Conservation (phyloP, 2,888 invertebrate species). For the Cylindroiulus punctatus region DNA sequence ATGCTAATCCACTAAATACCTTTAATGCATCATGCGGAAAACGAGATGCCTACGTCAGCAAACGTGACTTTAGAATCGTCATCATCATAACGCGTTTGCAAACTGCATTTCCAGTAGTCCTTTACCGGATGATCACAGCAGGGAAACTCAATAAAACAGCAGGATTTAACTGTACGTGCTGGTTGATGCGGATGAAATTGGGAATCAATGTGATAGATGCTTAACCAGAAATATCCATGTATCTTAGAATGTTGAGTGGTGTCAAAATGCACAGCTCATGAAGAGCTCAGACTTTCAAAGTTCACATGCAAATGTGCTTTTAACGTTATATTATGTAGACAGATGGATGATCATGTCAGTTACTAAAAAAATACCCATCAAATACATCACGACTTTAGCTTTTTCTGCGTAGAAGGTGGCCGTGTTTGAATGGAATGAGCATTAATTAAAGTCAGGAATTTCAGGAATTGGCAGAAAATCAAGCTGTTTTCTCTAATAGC, state of each 20-base stretch:
- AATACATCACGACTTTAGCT: slow-evolving; percentile 13
- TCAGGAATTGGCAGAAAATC: background rate
- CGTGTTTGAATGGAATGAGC: background rate
- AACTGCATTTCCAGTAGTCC: slow-evolving; percentile 35
- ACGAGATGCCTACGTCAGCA: slow-evolving; percentile 30
- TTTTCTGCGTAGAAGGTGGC: background rate
- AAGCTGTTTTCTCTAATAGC: background rate
- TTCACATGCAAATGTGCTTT: slow-evolving; percentile 1
- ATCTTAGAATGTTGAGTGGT: background rate
- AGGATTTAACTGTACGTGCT: slow-evolving; percentile 25
- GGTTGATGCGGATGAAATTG: slow-evolving; percentile 6
- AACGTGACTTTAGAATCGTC: slow-evolving; percentile 34
- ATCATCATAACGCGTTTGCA: slow-evolving; percentile 10
- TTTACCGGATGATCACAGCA: slow-evolving; percentile 30
- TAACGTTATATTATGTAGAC: background rate
- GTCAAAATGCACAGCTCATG: slow-evolving; percentile 35
- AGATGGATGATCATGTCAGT: background rate
- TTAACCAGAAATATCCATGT: background rate
- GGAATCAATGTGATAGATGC: background rate
- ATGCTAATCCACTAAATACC: slow-evolving; percentile 36
- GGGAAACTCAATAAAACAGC: slow-evolving; percentile 41
- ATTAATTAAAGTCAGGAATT: background rate
- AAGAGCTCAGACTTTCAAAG: background rate
- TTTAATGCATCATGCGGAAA: slow-evolving; percentile 31
- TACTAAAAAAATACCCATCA: slow-evolving; percentile 9